A percentile compares a stretch with the other conserved stretches of the same genome.
phyloP scores from a whole-genome alignment of 1,140 invertebrate species.

The Macrosteles quadrilineatus region DNA sequence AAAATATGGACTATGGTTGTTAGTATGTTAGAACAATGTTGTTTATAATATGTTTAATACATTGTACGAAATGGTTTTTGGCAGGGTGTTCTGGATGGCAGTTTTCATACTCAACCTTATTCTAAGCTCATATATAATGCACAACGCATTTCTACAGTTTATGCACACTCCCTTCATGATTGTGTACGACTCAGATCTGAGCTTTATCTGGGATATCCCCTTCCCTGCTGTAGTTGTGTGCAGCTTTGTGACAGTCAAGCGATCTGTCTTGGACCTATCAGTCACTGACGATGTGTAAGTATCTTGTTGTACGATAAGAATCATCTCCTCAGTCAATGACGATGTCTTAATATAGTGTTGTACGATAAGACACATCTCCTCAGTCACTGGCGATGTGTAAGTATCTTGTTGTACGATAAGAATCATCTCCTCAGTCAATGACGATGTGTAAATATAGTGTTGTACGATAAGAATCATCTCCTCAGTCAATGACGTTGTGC shows the following conservation, averaged over 20 bases:
- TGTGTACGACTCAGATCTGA: background rate
- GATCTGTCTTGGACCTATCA: background rate
- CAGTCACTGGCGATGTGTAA: background rate
- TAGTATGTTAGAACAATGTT: too few relatives aligned
- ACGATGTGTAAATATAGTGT: background rate
- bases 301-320: background rate
- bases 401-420: background rate
- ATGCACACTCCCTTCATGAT: background rate
- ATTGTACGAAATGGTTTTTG: background rate
- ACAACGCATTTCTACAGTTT: background rate
- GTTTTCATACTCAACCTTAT: background rate
- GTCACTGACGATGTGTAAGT: background rate
- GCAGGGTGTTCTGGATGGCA: background rate
- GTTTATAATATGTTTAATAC: too few relatives aligned
- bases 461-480: background rate
- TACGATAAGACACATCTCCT: background rate
- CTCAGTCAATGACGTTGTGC: too few relatives aligned
- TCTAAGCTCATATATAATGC: background rate
- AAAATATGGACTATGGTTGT: too few relatives aligned
- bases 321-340: background rate
- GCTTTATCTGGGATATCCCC: conserved; percentile 10
- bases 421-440: background rate
- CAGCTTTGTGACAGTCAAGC: background rate
- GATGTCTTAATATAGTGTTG: background rate
- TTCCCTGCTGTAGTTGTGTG: conserved; percentile 5